Evolutionary conservation across 2,888 invertebrate genomes (phyloP).

Genomic region (Lymantria dispar): DNA sequence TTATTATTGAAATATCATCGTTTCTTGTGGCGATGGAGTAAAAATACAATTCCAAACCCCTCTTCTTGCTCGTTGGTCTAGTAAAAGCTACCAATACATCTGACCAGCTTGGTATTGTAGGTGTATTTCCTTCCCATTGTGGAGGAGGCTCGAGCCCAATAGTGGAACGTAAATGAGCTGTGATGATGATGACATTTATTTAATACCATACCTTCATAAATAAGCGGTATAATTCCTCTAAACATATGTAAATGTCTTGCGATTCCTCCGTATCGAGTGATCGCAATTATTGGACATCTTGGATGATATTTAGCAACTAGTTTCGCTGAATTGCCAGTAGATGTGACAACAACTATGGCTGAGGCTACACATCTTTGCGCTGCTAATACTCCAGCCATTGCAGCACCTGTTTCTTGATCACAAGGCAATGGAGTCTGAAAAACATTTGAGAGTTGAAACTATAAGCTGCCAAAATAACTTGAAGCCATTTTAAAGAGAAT

Average conservation of each 20-base stretch:
- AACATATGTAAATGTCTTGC: slow-evolving; percentile 86
- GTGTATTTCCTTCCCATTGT: no score
- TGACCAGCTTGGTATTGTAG: no score
- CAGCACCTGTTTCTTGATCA: slow-evolving; percentile 86
- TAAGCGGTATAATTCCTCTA: slow-evolving; percentile 85
- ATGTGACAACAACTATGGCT: slow-evolving; percentile 86
- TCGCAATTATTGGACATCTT: slow-evolving; percentile 86
- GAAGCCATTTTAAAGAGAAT: no score
- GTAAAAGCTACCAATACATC: no score
- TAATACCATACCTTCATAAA: slow-evolving; percentile 80
- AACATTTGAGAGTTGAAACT: background rate
- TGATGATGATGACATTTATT: background rate
- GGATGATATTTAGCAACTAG: slow-evolving; percentile 86
- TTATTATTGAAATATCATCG: no score
- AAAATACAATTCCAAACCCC: no score
- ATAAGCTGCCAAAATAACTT: no score
- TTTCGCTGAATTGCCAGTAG: slow-evolving; percentile 84
- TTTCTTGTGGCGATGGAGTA: no score
- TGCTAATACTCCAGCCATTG: slow-evolving; percentile 88
- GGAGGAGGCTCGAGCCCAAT: no score
- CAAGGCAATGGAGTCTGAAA: slow-evolving; percentile 75
- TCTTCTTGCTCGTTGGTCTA: no score
- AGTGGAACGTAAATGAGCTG: no score
- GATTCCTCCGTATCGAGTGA: slow-evolving; percentile 83
- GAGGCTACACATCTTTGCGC: slow-evolving; percentile 86